Percentiles rank a stretch among this genome's conserved stretches.
phyloP scores from a whole-genome alignment of 2,888 invertebrate species.

The Oscheius sp. region DNA sequence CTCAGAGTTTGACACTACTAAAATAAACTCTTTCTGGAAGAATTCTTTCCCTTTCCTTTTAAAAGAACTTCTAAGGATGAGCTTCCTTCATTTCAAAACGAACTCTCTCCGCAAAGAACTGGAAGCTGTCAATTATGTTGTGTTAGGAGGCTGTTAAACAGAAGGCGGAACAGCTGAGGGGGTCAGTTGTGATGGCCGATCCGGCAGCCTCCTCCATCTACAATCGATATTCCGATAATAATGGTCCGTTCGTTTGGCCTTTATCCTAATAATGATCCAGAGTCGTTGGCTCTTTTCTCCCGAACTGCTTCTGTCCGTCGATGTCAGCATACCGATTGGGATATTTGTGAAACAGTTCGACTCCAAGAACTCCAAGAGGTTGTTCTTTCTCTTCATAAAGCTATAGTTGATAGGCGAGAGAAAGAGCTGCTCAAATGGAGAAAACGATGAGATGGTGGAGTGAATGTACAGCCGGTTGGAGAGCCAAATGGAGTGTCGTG shows the following conservation, averaged over 20 bases:
- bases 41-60: too few species aligned
- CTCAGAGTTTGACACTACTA: too few species aligned
- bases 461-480: conserved; percentile 94
- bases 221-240: conserved; percentile 40
- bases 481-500: conserved; percentile 83
- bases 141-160: neutral
- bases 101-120: too few species aligned
- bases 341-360: conserved; percentile 75
- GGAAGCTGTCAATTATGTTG: too few species aligned
- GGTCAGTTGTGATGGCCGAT: conserved; percentile 39
- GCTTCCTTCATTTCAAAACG: too few species aligned
- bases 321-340: conserved; percentile 70
- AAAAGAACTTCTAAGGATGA: too few species aligned
- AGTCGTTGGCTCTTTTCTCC: conserved; percentile 31
- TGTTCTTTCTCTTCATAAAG: conserved; percentile 80
- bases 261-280: neutral
- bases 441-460: conserved; percentile 99
- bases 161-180: conserved; percentile 19
- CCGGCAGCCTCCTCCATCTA: conserved; percentile 41
- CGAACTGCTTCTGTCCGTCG: conserved; percentile 44
- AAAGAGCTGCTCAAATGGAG: conserved; percentile 96
- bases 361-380: conserved; percentile 86
- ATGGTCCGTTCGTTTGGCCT: conserved; percentile 1
- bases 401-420: conserved; percentile 76
- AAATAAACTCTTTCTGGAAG: too few species aligned